A percentile compares a stretch with the other conserved stretches of the same genome.
These are phyloP conservation scores for Etheostoma perlongum DNA, from an alignment of 2,797 vertebrate species.

Conservation along the genomic window DNA sequence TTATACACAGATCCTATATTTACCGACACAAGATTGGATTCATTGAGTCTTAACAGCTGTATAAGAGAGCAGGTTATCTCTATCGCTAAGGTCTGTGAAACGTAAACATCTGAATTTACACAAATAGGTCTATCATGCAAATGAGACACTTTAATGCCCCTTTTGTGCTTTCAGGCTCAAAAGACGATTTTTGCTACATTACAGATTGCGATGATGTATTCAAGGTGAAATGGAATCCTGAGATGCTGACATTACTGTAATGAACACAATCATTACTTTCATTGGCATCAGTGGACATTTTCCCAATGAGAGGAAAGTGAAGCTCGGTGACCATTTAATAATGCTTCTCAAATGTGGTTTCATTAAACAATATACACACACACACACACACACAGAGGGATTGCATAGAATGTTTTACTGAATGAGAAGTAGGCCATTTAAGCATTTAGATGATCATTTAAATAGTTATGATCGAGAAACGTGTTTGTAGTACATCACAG, in stretches of 20 bases:
- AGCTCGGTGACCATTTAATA: slow-evolving; percentile 10
- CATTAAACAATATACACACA: neutral
- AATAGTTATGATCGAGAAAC: slow-evolving; percentile 22
- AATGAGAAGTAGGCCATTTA: slow-evolving; percentile 7
- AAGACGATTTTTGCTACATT: slow-evolving; percentile 41
- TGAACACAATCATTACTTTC: slow-evolving; percentile 30
- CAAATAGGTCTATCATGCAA: slow-evolving; percentile 50
- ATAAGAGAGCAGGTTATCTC: slow-evolving; percentile 31
- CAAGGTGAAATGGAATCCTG: slow-evolving; percentile 39
- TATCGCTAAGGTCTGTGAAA: slow-evolving; percentile 27
- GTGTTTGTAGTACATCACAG: slow-evolving; percentile 25
- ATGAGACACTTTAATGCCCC: slow-evolving; percentile 31
- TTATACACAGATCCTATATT: slow-evolving; percentile 46
- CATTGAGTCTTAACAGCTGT: slow-evolving; percentile 21
- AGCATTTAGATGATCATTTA: slow-evolving; percentile 27
- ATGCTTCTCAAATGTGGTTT: slow-evolving; percentile 2
- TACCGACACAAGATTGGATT: slow-evolving; percentile 34
- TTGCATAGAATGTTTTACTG: neutral
- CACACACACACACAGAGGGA: too few species aligned
- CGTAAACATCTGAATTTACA: slow-evolving; percentile 28
- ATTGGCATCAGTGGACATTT: neutral
- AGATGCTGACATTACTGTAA: slow-evolving; percentile 28
- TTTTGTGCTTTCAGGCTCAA: slow-evolving; percentile 22
- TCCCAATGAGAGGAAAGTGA: slow-evolving; percentile 22
- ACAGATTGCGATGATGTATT: slow-evolving; percentile 35